Base-by-base conservation (phyloP, 2,797 vertebrate genomes). In the Brachyalestes nurse region DNA sequence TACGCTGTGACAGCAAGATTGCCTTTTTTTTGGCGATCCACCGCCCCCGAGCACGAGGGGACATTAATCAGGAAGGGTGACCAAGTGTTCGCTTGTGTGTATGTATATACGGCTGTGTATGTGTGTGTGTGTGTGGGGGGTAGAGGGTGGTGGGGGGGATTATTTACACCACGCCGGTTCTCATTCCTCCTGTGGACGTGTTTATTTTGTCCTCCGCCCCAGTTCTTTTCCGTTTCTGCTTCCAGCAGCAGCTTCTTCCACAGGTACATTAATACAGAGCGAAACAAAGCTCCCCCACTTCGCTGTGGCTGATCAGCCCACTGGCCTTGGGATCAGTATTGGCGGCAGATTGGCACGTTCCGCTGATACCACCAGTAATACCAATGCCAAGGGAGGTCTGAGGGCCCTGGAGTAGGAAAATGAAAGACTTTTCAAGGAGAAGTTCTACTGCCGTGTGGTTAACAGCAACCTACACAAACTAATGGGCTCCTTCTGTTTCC, bases 261-360 rank as follows among this genome's bases (percentile, higher is more conserved):
- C 61, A 87, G 79, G 88, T 87, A 88, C 86, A 87, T 88, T 90
- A 91, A 91, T 88, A 86, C 89, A 89, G 90, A 85, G 82, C 85
- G 60, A 62, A 62, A 62, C 60, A 62, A 62, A 64, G 61, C 61
- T 7, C 61, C 34, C 14, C 61, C 28, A 64, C 38, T 16, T 16
- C 4, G 14, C 61, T 64, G 61, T 64, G 61, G 61, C 61, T 60
- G 25, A 16, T 34, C 17, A 71, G 58, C 45, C 28, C 61, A 64
- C 28, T 25, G 61, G 61, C 28, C 61, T 64, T 23, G 77, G 78
- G 67, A 79, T 79, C 64, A 45, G 74, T 51, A 38, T 69, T 40
- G 57, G 58, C 53, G 14, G 34, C 25, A 23, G 62, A 69, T 66
- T 55, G 65, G 72, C 60, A 17, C n/a, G 72, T 71, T 75, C 40